A percentile compares a stretch with the other conserved stretches of the same genome.
phyloP scores from a whole-genome alignment of 2,113 vertebrate genomes.

The Dasypus novemcinctus region DNA sequence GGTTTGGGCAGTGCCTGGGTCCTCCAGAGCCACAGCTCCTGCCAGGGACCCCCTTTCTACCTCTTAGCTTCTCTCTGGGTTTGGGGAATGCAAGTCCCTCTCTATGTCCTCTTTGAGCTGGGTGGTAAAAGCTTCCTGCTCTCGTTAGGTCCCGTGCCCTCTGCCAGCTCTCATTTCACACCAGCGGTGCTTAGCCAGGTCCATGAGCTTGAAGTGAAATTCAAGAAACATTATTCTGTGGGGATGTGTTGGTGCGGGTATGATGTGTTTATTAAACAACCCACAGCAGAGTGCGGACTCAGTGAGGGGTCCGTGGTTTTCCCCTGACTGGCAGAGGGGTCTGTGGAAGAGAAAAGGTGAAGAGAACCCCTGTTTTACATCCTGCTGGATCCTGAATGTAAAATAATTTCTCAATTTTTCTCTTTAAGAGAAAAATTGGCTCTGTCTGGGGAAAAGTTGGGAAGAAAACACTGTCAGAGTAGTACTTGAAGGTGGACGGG shows the following conservation, averaged over 20 bases:
- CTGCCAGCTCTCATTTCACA: not conserved
- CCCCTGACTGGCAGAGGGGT: too few species aligned
- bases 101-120: not conserved
- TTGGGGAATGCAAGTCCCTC: not conserved
- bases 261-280: too few species aligned
- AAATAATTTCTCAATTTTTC: not conserved
- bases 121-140: not conserved
- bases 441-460: not conserved
- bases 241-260: too few species aligned
- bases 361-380: too few species aligned
- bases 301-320: too few species aligned
- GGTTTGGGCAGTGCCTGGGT: not conserved
- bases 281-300: too few species aligned
- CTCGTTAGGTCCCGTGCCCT: not conserved
- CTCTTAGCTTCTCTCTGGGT: not conserved
- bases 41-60: not conserved
- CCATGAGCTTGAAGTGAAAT: too few species aligned
- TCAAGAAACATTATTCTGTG: too few species aligned
- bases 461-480: not conserved
- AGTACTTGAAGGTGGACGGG: not conserved
- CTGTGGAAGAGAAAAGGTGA: too few species aligned
- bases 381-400: not conserved
- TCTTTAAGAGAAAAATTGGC: not conserved
- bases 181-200: too few species aligned
- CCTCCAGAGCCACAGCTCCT: not conserved